Evolutionary conservation across 1,140 invertebrate genomes (phyloP).

Genomic region (Papilio machaon): DNA sequence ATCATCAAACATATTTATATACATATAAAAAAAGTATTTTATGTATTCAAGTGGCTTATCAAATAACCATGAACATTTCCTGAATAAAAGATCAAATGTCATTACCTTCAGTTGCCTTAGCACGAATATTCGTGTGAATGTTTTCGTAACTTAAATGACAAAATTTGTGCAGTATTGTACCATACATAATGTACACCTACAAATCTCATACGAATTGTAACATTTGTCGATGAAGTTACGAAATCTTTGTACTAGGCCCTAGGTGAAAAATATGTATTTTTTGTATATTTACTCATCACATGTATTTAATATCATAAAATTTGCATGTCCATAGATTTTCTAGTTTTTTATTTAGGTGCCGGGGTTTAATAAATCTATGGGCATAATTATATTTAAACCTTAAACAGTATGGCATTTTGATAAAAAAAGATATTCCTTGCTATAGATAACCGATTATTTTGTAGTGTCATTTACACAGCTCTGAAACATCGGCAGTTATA

Average conservation of each 20-base stretch:
- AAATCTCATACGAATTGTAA: no score
- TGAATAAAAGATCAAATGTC: no score
- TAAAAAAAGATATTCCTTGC: not conserved
- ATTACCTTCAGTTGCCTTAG: not conserved
- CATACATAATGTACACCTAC: no score
- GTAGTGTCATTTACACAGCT: slow-evolving; percentile 1
- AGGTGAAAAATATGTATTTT: not conserved
- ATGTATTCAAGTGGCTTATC: not conserved
- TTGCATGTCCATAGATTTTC: not conserved
- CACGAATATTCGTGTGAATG: not conserved
- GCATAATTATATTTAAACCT: not conserved
- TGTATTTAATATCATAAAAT: not conserved
- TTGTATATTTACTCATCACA: not conserved
- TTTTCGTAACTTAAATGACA: no score
- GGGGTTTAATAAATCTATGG: not conserved
- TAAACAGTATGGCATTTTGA: not conserved
- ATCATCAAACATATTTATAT: not conserved
- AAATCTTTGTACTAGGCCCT: not conserved
- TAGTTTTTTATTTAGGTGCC: not conserved
- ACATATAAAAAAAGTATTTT: not conserved
- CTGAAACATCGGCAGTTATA: not conserved
- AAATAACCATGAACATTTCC: no score
- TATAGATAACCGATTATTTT: not conserved
- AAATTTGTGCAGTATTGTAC: no score
- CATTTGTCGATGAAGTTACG: no score